phyloP scores from a whole-genome alignment of 2,113 vertebrate species.

The Urocynchramus pylzowi region DNA sequence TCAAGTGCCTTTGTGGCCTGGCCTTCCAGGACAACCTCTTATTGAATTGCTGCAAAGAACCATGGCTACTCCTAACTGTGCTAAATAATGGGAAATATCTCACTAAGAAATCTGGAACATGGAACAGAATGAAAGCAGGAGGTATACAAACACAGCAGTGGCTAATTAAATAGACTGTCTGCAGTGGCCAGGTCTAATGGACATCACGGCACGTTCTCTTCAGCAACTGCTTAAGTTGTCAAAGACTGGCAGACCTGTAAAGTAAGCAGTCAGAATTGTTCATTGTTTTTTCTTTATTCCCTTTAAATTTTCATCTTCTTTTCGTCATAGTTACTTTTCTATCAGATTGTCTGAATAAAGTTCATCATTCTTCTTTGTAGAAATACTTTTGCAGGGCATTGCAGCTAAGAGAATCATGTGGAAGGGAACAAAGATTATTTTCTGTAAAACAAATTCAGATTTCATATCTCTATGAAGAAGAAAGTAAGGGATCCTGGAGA shows the following conservation, averaged over 20 bases:
- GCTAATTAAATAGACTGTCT: not conserved
- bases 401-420: not conserved
- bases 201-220: not conserved
- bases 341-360: not conserved
- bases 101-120: constrained; percentile 10
- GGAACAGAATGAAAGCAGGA: not conserved
- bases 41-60: not conserved
- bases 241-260: not conserved
- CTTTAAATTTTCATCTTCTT: not conserved
- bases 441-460: not conserved
- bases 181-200: not conserved
- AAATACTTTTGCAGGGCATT: not conserved
- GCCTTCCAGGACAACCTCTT: not conserved
- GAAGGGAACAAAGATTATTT: not conserved
- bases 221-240: not conserved
- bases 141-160: not conserved
- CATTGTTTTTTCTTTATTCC: not conserved
- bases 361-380: not conserved
- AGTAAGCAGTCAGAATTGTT: not conserved
- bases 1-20: not conserved
- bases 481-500: not conserved
- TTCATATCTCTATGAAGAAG: not conserved
- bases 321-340: not conserved
- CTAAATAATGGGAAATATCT: constrained; percentile 28
- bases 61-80: not conserved